A percentile compares a stretch with the other conserved stretches of the same genome.
These are phyloP conservation scores for Botia almorhae DNA, from an alignment of 2,797 vertebrate genomes.

Conservation along the genomic window DNA sequence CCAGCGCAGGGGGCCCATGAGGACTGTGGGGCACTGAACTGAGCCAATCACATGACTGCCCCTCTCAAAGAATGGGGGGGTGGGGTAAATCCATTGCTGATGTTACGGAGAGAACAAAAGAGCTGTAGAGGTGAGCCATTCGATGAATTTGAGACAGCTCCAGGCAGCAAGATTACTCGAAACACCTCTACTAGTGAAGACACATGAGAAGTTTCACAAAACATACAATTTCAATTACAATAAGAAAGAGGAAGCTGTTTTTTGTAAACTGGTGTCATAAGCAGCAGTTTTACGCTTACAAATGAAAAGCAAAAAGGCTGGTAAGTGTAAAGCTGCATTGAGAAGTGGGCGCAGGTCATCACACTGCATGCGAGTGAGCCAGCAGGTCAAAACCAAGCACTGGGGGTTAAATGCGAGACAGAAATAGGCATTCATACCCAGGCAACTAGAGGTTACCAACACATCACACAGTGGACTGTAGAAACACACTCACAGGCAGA, in stretches of 20 bases:
- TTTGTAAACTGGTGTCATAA: not conserved
- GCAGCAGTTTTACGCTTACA: conserved; percentile 35
- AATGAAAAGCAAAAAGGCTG: conserved; percentile 2
- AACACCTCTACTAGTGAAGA: not conserved
- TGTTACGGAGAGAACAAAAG: conserved; percentile 34
- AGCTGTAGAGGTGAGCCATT: conserved; percentile 15
- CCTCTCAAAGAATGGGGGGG: conserved; percentile 40
- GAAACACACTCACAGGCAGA: conserved; percentile 45
- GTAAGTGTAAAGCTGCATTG: conserved; percentile 35
- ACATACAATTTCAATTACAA: not conserved
- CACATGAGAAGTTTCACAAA: not conserved
- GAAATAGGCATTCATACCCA: conserved; percentile 23
- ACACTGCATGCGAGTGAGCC: conserved; percentile 41
- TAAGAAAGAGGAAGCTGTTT: not conserved
- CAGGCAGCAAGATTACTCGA: not conserved
- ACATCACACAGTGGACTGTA: not conserved
- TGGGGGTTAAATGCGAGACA: conserved; percentile 10
- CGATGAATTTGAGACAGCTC: not conserved
- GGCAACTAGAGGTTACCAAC: conserved; percentile 10
- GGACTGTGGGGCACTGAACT: not conserved
- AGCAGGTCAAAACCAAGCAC: conserved; percentile 33
- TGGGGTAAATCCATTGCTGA: conserved; percentile 14
- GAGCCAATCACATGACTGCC: conserved; percentile 10
- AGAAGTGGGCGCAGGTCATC: not conserved
- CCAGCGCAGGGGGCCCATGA: conserved; percentile 13